Percentiles rank a stretch among this genome's conserved stretches.
Conservation (phyloP, 2,113 vertebrate species). For the Excalfactoria chinensis region DNA sequence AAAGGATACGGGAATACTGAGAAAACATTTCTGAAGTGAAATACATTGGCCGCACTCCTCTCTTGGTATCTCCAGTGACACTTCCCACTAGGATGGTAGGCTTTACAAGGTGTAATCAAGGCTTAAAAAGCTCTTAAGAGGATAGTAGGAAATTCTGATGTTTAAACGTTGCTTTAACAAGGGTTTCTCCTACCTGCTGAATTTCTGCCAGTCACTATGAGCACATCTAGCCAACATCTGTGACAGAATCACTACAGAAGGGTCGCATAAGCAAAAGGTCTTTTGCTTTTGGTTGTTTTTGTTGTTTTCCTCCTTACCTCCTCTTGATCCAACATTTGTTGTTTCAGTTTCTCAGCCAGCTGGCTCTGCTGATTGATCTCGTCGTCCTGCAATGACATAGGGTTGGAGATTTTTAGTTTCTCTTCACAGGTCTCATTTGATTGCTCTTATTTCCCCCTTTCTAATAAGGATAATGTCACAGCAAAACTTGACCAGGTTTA, state of each 20-base stretch:
- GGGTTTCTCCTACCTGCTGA: background rate
- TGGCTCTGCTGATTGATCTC: constrained; percentile 99
- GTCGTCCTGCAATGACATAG: constrained; percentile 85
- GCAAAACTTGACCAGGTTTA: background rate
- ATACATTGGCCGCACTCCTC: background rate
- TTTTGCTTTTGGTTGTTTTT: background rate
- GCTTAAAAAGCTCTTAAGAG: background rate
- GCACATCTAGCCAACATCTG: background rate
- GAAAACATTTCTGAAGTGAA: background rate
- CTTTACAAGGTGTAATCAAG: background rate
- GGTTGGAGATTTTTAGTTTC: background rate
- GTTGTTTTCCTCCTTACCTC: constrained; percentile 82
- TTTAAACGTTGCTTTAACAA: background rate
- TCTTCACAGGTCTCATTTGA: background rate
- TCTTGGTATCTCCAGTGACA: background rate
- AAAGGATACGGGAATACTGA: background rate
- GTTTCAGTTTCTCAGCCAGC: constrained; percentile 88
- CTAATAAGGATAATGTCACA: background rate
- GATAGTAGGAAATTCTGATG: background rate
- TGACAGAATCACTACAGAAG: background rate
- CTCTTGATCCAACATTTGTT: constrained; percentile 95
- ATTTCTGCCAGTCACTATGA: background rate
- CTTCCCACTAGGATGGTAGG: background rate
- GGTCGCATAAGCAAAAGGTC: background rate
- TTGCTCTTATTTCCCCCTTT: background rate